phyloP scores from a whole-genome alignment of 2,113 vertebrate genomes.

The Cepphus grylle region DNA sequence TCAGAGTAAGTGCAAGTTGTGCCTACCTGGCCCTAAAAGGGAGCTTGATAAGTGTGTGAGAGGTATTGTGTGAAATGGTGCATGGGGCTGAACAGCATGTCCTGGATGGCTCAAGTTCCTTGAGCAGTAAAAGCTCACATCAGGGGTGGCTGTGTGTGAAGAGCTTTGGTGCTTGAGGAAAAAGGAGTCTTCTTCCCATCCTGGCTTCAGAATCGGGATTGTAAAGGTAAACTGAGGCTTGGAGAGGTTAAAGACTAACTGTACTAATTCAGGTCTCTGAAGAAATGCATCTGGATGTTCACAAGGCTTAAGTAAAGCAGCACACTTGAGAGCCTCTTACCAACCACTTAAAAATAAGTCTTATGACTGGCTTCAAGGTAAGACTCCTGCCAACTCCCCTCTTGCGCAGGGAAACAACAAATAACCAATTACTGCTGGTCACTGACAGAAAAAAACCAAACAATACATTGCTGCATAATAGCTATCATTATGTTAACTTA shows the following conservation, averaged over 20 bases:
- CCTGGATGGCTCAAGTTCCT: neutral
- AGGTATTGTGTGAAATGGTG: neutral
- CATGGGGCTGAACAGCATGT: neutral
- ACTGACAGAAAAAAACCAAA: neutral
- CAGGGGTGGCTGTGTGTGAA: neutral
- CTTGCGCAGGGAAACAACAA: neutral
- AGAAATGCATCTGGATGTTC: neutral
- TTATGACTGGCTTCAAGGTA: neutral
- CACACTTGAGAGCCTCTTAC: neutral
- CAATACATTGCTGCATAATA: neutral
- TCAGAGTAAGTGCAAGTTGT: neutral
- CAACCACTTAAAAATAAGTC: neutral
- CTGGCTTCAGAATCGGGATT: neutral
- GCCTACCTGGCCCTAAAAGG: neutral
- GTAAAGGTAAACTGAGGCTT: neutral
- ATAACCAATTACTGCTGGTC: neutral
- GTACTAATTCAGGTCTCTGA: neutral
- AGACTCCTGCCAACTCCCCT: neutral
- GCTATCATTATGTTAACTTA: neutral
- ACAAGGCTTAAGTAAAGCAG: neutral
- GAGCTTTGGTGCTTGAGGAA: neutral
- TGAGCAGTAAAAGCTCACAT: neutral
- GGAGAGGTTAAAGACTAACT: neutral
- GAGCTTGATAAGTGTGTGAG: neutral
- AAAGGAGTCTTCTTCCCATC: neutral